These are phyloP conservation scores for Poecilia velifera DNA, from an alignment of 2,797 vertebrate species.

Conservation along the genomic window DNA sequence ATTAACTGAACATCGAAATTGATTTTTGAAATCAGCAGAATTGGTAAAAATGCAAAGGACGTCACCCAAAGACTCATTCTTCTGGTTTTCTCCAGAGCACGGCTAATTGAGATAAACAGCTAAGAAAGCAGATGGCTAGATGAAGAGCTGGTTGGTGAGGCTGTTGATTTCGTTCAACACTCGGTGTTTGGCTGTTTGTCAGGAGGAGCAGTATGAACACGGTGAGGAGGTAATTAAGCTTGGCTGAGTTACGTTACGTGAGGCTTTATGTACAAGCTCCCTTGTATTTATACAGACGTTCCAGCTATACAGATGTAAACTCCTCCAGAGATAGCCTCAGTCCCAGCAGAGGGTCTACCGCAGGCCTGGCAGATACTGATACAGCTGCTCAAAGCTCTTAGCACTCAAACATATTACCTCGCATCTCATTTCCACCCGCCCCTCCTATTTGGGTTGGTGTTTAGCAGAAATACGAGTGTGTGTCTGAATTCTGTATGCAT, in stretches of 20 bases:
- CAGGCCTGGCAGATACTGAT: slow-evolving; percentile 64
- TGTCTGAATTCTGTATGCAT: slow-evolving; percentile 26
- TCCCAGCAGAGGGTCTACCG: slow-evolving; percentile 56
- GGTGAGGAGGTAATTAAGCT: slow-evolving; percentile 58
- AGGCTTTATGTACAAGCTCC: slow-evolving; percentile 26
- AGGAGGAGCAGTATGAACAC: slow-evolving; percentile 24
- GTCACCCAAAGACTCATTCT: slow-evolving; percentile 17
- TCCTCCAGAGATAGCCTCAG: slow-evolving; percentile 38
- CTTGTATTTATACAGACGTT: slow-evolving; percentile 42
- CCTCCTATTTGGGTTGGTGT: slow-evolving; percentile 29
- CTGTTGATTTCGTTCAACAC: slow-evolving; percentile 28
- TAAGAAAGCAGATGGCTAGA: slow-evolving; percentile 48
- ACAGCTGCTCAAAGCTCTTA: slow-evolving; percentile 58
- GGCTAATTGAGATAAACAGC: slow-evolving; percentile 69
- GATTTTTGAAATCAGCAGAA: slow-evolving; percentile 26
- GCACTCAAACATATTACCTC: slow-evolving; percentile 52
- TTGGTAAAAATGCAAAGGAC: slow-evolving; percentile 48
- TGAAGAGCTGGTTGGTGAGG: slow-evolving; percentile 27
- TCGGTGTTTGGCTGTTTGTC: slow-evolving; percentile 47
- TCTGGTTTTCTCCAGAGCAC: slow-evolving; percentile 46
- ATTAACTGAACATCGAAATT: slow-evolving; percentile 7
- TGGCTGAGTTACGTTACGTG: slow-evolving; percentile 36
- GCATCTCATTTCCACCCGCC: slow-evolving; percentile 55
- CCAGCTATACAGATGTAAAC: slow-evolving; percentile 29
- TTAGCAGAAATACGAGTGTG: slow-evolving; percentile 11